Conservation (phyloP, 1,140 invertebrate genomes). For the Listronotus oregonensis region DNA sequence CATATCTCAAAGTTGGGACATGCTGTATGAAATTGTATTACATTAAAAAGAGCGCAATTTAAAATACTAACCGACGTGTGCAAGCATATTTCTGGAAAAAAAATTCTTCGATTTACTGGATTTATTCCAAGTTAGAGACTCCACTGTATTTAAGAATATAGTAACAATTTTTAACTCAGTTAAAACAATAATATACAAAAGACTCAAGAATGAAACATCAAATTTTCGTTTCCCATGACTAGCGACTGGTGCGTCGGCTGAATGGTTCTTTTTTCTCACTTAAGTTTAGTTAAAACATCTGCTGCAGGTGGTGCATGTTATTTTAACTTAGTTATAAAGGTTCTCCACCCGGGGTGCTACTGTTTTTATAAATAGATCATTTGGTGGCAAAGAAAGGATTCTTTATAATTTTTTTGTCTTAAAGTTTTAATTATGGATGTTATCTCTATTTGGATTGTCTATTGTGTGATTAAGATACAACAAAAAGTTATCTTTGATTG, state of each 20-base stretch:
- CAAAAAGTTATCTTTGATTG: neutral
- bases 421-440: slow-evolving; percentile 7
- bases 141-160: no score
- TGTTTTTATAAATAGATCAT: slow-evolving; percentile 28
- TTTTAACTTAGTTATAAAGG: neutral
- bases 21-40: no score
- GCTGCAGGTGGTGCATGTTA: slow-evolving; percentile 26
- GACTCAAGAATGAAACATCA: slow-evolving; percentile 21
- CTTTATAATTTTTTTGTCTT: slow-evolving; percentile 11
- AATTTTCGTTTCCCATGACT: slow-evolving; percentile 21
- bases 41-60: no score
- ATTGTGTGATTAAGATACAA: slow-evolving; percentile 7
- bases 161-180: no score
- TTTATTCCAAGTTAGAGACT: no score
- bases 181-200: no score
- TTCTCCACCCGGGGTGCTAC: slow-evolving; percentile 22
- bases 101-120: no score
- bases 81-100: no score
- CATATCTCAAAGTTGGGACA: no score
- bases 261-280: slow-evolving; percentile 19
- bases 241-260: neutral
- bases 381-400: neutral
- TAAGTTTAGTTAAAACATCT: slow-evolving; percentile 10
- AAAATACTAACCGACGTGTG: no score
- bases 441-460: slow-evolving; percentile 15